Conservation (phyloP, 2,888 invertebrate genomes). For the Alloplasta piceator region DNA sequence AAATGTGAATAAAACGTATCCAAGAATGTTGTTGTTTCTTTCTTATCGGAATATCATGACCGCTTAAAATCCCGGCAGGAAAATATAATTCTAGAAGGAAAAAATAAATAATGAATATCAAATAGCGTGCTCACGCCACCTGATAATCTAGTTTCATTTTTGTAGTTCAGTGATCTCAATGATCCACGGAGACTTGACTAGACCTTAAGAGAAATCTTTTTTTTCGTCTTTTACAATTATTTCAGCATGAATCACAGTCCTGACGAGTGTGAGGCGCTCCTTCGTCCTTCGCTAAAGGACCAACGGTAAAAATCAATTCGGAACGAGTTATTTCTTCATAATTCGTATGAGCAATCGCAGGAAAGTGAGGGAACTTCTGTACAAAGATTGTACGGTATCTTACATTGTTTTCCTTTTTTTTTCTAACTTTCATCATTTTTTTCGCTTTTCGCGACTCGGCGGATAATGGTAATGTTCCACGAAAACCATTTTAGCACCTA, state of each 20-base stretch:
- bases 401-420: constrained; percentile 4
- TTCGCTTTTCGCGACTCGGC: too few species aligned
- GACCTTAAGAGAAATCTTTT: constrained; percentile 26
- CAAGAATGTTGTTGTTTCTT: background rate
- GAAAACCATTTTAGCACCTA: too few species aligned
- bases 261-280: constrained; percentile 33
- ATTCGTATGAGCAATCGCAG: constrained; percentile 48
- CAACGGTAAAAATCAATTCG: constrained; percentile 6
- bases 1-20: too few species aligned
- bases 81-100: constrained; percentile 16
- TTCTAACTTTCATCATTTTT: background rate
- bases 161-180: constrained; percentile 25
- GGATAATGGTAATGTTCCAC: too few species aligned
- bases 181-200: constrained; percentile 51
- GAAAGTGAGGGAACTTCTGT: constrained; percentile 45
- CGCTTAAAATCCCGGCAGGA: background rate
- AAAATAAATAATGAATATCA: constrained; percentile 11
- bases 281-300: constrained; percentile 8
- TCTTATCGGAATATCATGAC: constrained; percentile 39
- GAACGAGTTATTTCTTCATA: constrained; percentile 9
- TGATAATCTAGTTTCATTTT: background rate
- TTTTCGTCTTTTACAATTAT: constrained; percentile 23
- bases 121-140: constrained; percentile 10
- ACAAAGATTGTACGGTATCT: background rate
- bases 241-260: constrained; percentile 51